phyloP scores from a whole-genome alignment of 2,888 invertebrate genomes.

The Pyrocoelia pectoralis region DNA sequence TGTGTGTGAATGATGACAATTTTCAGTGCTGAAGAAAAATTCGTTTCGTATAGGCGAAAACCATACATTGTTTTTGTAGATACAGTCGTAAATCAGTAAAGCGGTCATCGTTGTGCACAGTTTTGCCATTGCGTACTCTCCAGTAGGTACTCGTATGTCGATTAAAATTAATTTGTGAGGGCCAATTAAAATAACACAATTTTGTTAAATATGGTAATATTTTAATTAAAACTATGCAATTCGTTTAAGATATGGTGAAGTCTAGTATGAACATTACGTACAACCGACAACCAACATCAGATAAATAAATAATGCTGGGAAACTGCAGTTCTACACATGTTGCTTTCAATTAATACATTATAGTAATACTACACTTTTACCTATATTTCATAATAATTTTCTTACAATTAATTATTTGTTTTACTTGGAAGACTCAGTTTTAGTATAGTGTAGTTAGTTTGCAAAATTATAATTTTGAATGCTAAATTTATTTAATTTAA shows the following conservation, averaged over 20 bases:
- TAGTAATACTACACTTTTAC: constrained; percentile 43
- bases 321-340: constrained; percentile 54
- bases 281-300: constrained; percentile 58
- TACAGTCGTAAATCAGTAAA: no score
- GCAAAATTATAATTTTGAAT: constrained; percentile 42
- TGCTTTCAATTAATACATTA: constrained; percentile 51
- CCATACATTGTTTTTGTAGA: no score
- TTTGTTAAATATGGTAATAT: constrained; percentile 47
- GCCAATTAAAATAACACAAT: constrained; percentile 41
- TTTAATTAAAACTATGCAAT: constrained; percentile 59
- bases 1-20: no score
- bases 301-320: constrained; percentile 55
- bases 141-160: no score
- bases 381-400: constrained; percentile 45
- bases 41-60: no score
- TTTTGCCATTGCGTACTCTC: no score
- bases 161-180: no score
- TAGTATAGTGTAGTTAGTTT: constrained; percentile 53
- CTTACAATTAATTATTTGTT: constrained; percentile 62
- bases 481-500: constrained; percentile 38
- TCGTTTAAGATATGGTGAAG: constrained; percentile 56
- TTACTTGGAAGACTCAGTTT: constrained; percentile 62
- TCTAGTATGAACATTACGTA: constrained; percentile 57
- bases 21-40: no score
- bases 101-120: no score